Conservation (phyloP, 2,797 vertebrate genomes). For the Aphelocoma californica region DNA sequence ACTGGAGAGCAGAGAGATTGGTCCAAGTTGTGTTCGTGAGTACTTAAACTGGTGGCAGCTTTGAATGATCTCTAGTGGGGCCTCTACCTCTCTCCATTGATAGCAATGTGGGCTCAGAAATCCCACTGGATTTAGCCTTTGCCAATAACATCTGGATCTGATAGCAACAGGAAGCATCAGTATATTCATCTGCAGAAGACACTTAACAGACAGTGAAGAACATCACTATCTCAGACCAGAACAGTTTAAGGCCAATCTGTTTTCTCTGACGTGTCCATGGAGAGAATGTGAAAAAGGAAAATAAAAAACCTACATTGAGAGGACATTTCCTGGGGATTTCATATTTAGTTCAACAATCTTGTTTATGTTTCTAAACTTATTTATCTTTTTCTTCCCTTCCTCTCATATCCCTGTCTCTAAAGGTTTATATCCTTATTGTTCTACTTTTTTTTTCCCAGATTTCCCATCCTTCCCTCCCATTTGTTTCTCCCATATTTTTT, state of each 20-base stretch:
- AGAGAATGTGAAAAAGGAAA: background rate
- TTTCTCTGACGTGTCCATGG: background rate
- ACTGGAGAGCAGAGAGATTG: background rate
- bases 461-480: background rate
- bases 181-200: background rate
- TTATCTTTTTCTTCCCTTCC: background rate
- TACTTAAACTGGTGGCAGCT: background rate
- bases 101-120: background rate
- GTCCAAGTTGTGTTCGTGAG: background rate
- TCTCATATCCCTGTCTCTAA: background rate
- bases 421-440: background rate
- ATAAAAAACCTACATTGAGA: background rate
- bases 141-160: background rate
- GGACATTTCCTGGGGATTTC: background rate
- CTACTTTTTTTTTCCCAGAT: background rate
- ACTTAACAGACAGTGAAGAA: background rate
- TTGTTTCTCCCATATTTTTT: background rate
- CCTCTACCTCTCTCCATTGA: background rate
- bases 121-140: background rate
- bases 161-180: background rate
- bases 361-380: background rate
- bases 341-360: background rate
- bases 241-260: background rate
- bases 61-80: background rate
- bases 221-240: background rate